A percentile compares a stretch with the other conserved stretches of the same genome.
Evolutionary conservation across 92 coral and sea anemone genomes (phyloP).

Genomic region (Zoanthus sansibaricus): DNA sequence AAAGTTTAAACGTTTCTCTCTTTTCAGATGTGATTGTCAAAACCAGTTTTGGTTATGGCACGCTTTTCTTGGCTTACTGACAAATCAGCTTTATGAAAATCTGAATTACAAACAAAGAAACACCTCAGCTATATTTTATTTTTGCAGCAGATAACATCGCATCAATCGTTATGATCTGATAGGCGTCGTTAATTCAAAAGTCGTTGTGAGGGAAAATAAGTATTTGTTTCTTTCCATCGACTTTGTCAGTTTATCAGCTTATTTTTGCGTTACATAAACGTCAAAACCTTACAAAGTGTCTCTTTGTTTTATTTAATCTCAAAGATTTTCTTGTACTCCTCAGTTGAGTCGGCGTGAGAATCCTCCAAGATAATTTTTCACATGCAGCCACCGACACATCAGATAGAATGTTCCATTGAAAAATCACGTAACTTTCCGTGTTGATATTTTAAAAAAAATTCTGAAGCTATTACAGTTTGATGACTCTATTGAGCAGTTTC

Average conservation of each 20-base stretch:
- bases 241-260: slow-evolving; percentile 1
- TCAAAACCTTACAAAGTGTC: slow-evolving; percentile 3
- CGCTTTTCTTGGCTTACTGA: slow-evolving; percentile 12
- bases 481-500: not conserved
- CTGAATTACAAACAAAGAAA: not conserved
- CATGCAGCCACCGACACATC: slow-evolving; percentile 3
- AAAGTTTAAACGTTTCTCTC: not conserved
- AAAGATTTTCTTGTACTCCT: not conserved
- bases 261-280: slow-evolving; percentile 7
- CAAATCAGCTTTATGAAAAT: slow-evolving; percentile 11
- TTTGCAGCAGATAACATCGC: slow-evolving; percentile 1
- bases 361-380: not conserved
- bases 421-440: slow-evolving; percentile 50
- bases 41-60: slow-evolving; percentile 41
- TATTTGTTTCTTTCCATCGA: not conserved
- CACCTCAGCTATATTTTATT: not conserved
- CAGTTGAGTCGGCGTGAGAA: slow-evolving; percentile 28
- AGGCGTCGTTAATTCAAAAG: not conserved
- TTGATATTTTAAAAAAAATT: not conserved
- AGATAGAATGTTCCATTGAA: not conserved
- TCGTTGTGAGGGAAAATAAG: not conserved
- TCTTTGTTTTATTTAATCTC: slow-evolving; percentile 40
- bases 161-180: not conserved
- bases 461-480: not conserved
- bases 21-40: not conserved